phyloP scores from a whole-genome alignment of 2,797 vertebrate genomes.

The Morus bassanus region DNA sequence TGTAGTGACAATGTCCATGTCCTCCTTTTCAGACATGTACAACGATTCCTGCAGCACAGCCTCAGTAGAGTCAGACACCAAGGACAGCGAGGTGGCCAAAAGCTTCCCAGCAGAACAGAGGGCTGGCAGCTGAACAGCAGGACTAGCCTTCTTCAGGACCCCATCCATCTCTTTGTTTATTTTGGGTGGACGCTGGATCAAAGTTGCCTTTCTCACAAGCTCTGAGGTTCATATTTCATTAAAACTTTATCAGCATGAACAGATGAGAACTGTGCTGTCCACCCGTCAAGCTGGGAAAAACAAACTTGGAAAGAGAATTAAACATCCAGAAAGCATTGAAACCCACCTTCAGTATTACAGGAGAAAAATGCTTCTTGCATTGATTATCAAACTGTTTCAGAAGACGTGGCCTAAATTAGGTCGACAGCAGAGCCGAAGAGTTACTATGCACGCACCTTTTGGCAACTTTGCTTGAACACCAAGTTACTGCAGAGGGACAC shows the following conservation, averaged over 20 bases:
- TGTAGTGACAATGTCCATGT: constrained; percentile 22
- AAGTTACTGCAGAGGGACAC: constrained; percentile 18
- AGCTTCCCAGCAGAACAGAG: constrained; percentile 76
- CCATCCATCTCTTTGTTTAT: constrained; percentile 2
- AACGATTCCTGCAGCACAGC: constrained; percentile 80
- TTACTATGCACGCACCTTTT: constrained; percentile 60
- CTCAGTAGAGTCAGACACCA: constrained; percentile 77
- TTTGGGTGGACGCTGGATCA: constrained; percentile 43
- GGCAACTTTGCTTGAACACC: constrained; percentile 15
- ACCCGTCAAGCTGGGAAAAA: constrained; percentile 1
- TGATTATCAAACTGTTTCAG: constrained; percentile 29
- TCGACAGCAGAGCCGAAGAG: constrained; percentile 40
- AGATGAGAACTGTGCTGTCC: constrained; percentile 7
- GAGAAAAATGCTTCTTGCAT: constrained; percentile 30
- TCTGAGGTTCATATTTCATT: constrained; percentile 43
- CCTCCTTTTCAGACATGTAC: constrained; percentile 80
- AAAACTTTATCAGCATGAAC: constrained; percentile 23
- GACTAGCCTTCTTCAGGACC: constrained; percentile 49
- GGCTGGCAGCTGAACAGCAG: constrained; percentile 73
- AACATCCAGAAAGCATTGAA: constrained; percentile 21
- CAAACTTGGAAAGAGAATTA: constrained; percentile 26
- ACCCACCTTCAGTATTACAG: constrained; percentile 14
- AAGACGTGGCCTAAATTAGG: constrained; percentile 72
- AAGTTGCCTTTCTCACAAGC: constrained; percentile 59
- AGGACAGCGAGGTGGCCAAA: constrained; percentile 65